Base-by-base conservation (phyloP, 2,888 invertebrate species). In the Chymomyza amoena region DNA sequence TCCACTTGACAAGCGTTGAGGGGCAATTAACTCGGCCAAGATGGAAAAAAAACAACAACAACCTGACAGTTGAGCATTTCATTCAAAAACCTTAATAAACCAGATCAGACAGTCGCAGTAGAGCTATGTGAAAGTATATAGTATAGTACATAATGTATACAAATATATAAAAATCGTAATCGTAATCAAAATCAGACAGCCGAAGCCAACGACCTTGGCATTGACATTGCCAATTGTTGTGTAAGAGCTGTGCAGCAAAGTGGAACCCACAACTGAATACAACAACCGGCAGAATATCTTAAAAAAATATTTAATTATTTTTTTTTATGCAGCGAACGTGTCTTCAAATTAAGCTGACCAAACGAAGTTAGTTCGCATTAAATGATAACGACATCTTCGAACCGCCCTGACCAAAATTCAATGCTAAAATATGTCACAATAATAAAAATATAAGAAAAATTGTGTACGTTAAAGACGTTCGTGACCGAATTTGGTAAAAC, bases 151-250 rank as follows among this genome's bases (percentile, higher is more conserved):
- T 45, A 9, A 45, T 61, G n/a, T 52, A 32, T 60, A 39, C 51
- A 25, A 25, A 52, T 61, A 18, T 61, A 63, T 52, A 20, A 16
- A 18, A 39, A 39, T 39, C 61, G 39, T 36, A 61, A 61, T 39
- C 36, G 20, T 20, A 60, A 32, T 25, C 60, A 25, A 60, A 7
- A 25, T 15, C 18, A 18, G 25, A 32, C n/a, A 32, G 63, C 32
- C 13, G 13, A 61, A 70, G 45, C 39, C 69, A 72, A 68, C 75
- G 87, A 87, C 84, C 84, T 84, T 84, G 84, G 80, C 84, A 84
- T 87, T 84, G 80, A 77, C 36, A 67, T 75, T 69, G 77, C 75
- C 78, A 77, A 72, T n/a, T n/a, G 80, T 72, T 72, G 72, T 63
- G 25, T 15, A 25, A 77, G 77, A 81, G 77, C 76, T 86, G 84